Evolutionary conservation across 1,140 invertebrate genomes (phyloP), one percentile per base, ranked within the genome.

Genomic region (Alviniconcha marisindica): DNA sequence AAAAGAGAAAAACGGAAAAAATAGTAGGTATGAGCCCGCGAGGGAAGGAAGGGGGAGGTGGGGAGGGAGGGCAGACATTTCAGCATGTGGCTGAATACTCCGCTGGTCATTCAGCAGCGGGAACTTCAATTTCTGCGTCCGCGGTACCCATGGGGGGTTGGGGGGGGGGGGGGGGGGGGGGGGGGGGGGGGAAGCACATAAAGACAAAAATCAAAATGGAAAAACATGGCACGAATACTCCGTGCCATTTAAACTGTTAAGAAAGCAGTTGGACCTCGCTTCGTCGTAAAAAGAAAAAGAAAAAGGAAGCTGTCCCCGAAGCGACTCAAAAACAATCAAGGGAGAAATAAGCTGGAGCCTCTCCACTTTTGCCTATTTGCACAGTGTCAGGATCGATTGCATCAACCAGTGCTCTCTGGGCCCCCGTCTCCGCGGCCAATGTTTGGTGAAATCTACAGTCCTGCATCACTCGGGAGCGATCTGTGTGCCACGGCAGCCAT

Each of bases 41-140:
- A 51, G 36, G 77, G 51, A 28, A 54, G 77, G 31, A 38, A 51
- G 31, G 51, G 40, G 51, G 77, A 48, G 77, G 51, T 31, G 28
- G 77, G 51, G 21, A 79, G 40, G 51, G 77, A 56, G 24, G 51
- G 40, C 42, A 51, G 21, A n/a, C n/a, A n/a, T n/a, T n/a, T 51
- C 12, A 12, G 12, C 21, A 51, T 51, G 48, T 51, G 48, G 12
- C 12, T 51, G 48, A 21, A 12, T 21, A 12, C 12, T 51, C 12
- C 12, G 12, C 12, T 51, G 12, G 21, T 1, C 12, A 51, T 28
- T n/a, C 40, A 79, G 77, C 44, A 31, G 51, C 40, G 51, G 31
- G 51, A 28, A 54, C n/a, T n/a, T n/a, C n/a, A n/a, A n/a, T n/a
- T n/a, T n/a, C n/a, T n/a, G n/a, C n/a, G n/a, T n/a, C n/a, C n/a